Conservation (phyloP, 2,888 invertebrate species). For the Thera obeliscata region DNA sequence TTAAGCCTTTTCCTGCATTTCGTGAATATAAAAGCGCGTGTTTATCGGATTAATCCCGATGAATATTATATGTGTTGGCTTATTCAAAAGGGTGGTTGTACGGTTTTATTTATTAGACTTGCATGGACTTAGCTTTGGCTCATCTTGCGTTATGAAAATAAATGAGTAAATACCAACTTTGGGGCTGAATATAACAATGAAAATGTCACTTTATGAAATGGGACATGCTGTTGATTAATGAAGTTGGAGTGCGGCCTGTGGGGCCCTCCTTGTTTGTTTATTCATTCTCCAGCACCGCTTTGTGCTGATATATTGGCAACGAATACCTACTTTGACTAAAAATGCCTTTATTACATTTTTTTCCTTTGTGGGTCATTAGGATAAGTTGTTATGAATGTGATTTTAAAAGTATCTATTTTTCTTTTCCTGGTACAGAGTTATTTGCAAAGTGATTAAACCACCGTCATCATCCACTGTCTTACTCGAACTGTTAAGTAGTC, state of each 20-base stretch:
- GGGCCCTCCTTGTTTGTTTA: conserved; percentile 70
- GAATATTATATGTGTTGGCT: conserved; percentile 43
- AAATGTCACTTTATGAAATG: conserved; percentile 82
- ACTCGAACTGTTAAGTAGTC: too few relatives aligned
- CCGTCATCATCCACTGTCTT: too few relatives aligned
- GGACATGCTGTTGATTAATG: conserved; percentile 76
- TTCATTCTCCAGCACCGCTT: conserved; percentile 44
- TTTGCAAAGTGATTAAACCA: too few relatives aligned
- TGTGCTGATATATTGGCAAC: conserved; percentile 23
- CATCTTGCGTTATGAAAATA: conserved; percentile 63
- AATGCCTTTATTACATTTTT: not conserved
- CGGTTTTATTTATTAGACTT: conserved; percentile 61
- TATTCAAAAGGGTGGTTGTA: conserved; percentile 46
- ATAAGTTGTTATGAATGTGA: too few relatives aligned
- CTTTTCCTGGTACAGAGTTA: too few relatives aligned
- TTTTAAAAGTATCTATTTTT: too few relatives aligned
- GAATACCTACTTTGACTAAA: conserved; percentile 2
- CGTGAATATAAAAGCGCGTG: conserved; percentile 21
- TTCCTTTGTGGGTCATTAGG: not conserved
- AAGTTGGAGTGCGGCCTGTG: conserved; percentile 62
- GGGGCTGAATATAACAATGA: conserved; percentile 73
- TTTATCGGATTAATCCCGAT: conserved; percentile 36
- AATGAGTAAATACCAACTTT: conserved; percentile 74
- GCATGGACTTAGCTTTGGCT: conserved; percentile 57
- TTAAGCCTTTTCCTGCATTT: conserved; percentile 30